Conservation (phyloP, 1,140 invertebrate species). For the Brachionus plicatilis region DNA sequence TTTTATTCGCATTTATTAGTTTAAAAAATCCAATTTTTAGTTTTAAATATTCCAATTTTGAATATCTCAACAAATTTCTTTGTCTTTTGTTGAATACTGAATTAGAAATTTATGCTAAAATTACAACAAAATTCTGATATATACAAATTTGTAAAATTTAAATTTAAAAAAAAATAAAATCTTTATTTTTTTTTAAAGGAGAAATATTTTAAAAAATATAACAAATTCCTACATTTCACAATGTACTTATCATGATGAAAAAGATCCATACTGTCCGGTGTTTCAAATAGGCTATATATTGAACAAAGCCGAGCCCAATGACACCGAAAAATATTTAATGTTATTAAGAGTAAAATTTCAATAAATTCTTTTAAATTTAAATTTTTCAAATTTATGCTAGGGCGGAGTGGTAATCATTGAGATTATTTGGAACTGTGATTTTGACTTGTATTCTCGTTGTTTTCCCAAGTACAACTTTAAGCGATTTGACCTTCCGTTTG, state of each 20-base stretch:
- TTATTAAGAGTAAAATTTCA: not conserved
- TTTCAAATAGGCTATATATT: conserved; percentile 36
- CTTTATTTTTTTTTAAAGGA: not conserved
- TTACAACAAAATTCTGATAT: too few species aligned
- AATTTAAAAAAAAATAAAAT: not conserved
- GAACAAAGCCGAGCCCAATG: not conserved
- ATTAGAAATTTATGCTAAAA: too few species aligned
- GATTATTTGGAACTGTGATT: conserved; percentile 60
- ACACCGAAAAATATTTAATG: not conserved
- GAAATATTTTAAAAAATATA: conserved; percentile 38
- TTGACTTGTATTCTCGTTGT: conserved; percentile 57
- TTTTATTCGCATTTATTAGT: too few species aligned
- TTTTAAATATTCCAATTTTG: too few species aligned
- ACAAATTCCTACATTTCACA: not conserved
- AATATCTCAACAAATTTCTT: too few species aligned
- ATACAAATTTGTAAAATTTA: too few species aligned
- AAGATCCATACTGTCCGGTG: conserved; percentile 32
- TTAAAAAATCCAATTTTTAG: too few species aligned
- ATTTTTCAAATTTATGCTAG: conserved; percentile 45
- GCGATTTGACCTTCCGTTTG: conserved; percentile 47
- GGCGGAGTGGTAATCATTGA: conserved; percentile 59
- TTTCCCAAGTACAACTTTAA: conserved; percentile 58
- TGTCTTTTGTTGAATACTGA: too few species aligned
- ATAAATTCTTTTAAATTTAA: not conserved
- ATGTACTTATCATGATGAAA: conserved; percentile 20